Percentiles rank a stretch among this genome's conserved stretches.
phyloP scores from a whole-genome alignment of 2,888 invertebrate genomes.

The Argyra leucocephala region DNA sequence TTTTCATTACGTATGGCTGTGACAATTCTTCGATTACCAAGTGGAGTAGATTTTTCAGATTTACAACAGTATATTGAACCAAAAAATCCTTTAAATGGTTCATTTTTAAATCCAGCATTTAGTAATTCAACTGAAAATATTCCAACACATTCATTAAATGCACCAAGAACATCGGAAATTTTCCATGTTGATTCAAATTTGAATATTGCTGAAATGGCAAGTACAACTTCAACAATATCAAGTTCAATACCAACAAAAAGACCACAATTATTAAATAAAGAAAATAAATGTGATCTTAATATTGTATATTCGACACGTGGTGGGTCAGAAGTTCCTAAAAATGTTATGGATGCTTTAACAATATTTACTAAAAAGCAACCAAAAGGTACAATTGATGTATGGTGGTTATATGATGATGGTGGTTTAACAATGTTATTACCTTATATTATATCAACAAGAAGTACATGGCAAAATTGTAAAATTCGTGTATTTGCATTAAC shows the following conservation, averaged over 20 bases:
- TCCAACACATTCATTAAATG: constrained; percentile 31
- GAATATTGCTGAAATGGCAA: constrained; percentile 50
- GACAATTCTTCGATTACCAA: constrained; percentile 73
- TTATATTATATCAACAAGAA: constrained; percentile 72
- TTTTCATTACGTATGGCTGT: constrained; percentile 88
- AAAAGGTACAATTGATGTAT: constrained; percentile 79
- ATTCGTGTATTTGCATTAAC: constrained; percentile 75
- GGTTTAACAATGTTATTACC: constrained; percentile 76
- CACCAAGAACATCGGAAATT: constrained; percentile 36
- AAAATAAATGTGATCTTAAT: constrained; percentile 31
- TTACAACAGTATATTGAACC: constrained; percentile 34
- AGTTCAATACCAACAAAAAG: constrained; percentile 35
- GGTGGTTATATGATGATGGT: constrained; percentile 95
- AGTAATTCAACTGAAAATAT: constrained; percentile 24
- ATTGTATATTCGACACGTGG: constrained; percentile 51
- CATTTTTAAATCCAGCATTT: constrained; percentile 30
- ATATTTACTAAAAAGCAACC: constrained; percentile 69
- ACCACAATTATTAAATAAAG: constrained; percentile 33
- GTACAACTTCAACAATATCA: constrained; percentile 34
- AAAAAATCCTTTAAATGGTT: constrained; percentile 26
- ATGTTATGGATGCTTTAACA: constrained; percentile 59
- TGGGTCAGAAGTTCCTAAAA: constrained; percentile 53
- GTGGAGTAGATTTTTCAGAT: constrained; percentile 73
- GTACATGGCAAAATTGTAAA: constrained; percentile 67
- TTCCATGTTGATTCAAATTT: constrained; percentile 66